Percentiles rank a stretch among this genome's conserved stretches.
Evolutionary conservation across 1,140 invertebrate genomes (phyloP).

Genomic region (Drosophila littoralis): DNA sequence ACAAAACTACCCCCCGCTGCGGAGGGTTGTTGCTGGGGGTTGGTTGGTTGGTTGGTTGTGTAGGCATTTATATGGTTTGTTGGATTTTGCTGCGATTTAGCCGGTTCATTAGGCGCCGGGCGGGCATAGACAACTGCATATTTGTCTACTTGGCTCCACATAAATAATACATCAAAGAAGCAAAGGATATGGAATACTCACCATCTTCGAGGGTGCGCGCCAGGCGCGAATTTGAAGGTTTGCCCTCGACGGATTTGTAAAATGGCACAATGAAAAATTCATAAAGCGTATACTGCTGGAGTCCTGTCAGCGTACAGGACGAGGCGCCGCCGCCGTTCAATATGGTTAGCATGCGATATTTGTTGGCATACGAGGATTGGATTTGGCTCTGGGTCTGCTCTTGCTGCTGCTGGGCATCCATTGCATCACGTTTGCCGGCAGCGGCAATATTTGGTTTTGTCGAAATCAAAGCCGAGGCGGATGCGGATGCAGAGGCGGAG

Average conservation of each 20-base stretch:
- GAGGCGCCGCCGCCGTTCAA: conserved; percentile 88
- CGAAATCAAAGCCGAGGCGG: conserved; percentile 82
- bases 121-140: conserved; percentile 24
- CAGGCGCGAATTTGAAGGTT: conserved; percentile 90
- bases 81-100: conserved; percentile 60
- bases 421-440: conserved; percentile 80
- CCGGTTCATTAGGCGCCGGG: conserved; percentile 62
- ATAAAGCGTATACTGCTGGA: conserved; percentile 89
- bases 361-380: conserved; percentile 59
- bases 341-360: conserved; percentile 88
- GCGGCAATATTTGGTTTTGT: conserved; percentile 83
- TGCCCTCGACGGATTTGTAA: conserved; percentile 90
- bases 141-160: conserved; percentile 25
- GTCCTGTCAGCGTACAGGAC: conserved; percentile 88
- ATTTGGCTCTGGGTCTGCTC: conserved; percentile 14
- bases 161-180: conserved; percentile 57
- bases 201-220: conserved; percentile 90
- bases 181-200: conserved; percentile 84
- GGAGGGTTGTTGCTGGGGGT: conserved; percentile 36
- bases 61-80: conserved; percentile 69
- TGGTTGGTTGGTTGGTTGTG: conserved; percentile 43
- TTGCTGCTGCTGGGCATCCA: conserved; percentile 40
- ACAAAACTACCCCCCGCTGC: background rate
- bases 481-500: conserved; percentile 52
- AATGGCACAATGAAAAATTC: conserved; percentile 92